Evolutionary conservation across 2,888 invertebrate species (phyloP).

Genomic region (Drosophila seclusa): DNA sequence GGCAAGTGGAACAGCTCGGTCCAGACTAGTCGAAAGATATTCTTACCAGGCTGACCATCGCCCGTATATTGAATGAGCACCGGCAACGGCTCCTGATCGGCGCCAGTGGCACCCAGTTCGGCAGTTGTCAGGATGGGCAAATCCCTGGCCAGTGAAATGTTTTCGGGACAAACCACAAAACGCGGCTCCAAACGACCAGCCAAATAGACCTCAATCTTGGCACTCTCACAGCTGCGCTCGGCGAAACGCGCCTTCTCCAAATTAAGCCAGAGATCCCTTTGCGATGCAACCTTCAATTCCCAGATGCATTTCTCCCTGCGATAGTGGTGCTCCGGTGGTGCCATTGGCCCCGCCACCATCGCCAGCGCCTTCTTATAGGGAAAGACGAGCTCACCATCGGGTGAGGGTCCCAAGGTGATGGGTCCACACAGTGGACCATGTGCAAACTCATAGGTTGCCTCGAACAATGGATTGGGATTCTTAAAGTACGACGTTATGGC

Average conservation of each 20-base stretch:
- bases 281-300: slow-evolving; percentile 92
- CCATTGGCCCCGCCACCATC: slow-evolving; percentile 83
- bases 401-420: slow-evolving; percentile 90
- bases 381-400: slow-evolving; percentile 94
- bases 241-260: slow-evolving; percentile 94
- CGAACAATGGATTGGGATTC: slow-evolving; percentile 92
- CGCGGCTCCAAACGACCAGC: slow-evolving; percentile 91
- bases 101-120: slow-evolving; percentile 88
- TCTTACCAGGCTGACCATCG: slow-evolving; percentile 92
- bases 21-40: slow-evolving; percentile 95
- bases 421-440: slow-evolving; percentile 95
- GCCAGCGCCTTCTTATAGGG: slow-evolving; percentile 93
- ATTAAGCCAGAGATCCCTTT: slow-evolving; percentile 94
- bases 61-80: slow-evolving; percentile 90
- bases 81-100: slow-evolving; percentile 88
- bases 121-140: slow-evolving; percentile 92
- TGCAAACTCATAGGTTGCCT: slow-evolving; percentile 94
- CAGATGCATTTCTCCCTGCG: slow-evolving; percentile 90
- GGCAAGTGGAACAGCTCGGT: slow-evolving; percentile 95
- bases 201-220: slow-evolving; percentile 92
- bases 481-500: slow-evolving; percentile 95
- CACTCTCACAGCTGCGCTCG: slow-evolving; percentile 93
- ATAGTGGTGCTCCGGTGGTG: slow-evolving; percentile 83
- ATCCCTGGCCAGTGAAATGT: slow-evolving; percentile 92
- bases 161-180: slow-evolving; percentile 93